A percentile compares a stretch with the other conserved stretches of the same genome.
phyloP scores from a whole-genome alignment of 2,113 vertebrate genomes.

The Datnioides undecimradiatus region DNA sequence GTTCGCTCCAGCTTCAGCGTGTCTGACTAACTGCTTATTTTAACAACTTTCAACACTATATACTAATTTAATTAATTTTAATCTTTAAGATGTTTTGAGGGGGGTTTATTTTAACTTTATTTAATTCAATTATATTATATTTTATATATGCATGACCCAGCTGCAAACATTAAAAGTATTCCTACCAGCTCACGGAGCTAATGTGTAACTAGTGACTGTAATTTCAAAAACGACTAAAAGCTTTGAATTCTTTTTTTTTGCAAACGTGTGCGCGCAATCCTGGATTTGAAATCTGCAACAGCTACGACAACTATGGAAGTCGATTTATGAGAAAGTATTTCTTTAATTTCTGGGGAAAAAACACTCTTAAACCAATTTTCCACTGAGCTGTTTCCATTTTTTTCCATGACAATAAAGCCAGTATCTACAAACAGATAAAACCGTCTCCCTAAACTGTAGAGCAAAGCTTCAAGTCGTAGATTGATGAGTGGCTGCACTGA shows the following conservation, averaged over 20 bases:
- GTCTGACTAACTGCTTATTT: too few relatives aligned
- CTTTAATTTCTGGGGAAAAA: not conserved
- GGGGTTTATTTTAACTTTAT: too few relatives aligned
- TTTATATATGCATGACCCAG: too few relatives aligned
- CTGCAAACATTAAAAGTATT: too few relatives aligned
- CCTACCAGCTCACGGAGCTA: too few relatives aligned
- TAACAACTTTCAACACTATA: too few relatives aligned
- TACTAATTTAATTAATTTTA: too few relatives aligned
- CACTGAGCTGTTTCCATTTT: not conserved
- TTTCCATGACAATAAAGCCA: not conserved
- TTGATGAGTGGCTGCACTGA: conserved; percentile 35
- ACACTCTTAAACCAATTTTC: not conserved
- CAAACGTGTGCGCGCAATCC: too few relatives aligned
- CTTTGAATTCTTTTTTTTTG: not conserved
- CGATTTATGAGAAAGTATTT: not conserved
- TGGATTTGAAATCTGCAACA: not conserved
- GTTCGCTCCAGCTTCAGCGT: too few relatives aligned
- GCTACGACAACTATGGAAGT: not conserved
- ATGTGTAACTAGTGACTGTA: not conserved
- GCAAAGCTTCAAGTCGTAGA: not conserved
- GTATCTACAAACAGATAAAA: not conserved
- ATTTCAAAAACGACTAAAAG: not conserved
- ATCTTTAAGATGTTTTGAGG: too few relatives aligned
- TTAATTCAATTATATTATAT: too few relatives aligned
- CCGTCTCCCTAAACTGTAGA: conserved; percentile 10